Percentiles rank a stretch among this genome's conserved stretches.
phyloP scores from a whole-genome alignment of 1,140 invertebrate species.

The Cydia splendana region DNA sequence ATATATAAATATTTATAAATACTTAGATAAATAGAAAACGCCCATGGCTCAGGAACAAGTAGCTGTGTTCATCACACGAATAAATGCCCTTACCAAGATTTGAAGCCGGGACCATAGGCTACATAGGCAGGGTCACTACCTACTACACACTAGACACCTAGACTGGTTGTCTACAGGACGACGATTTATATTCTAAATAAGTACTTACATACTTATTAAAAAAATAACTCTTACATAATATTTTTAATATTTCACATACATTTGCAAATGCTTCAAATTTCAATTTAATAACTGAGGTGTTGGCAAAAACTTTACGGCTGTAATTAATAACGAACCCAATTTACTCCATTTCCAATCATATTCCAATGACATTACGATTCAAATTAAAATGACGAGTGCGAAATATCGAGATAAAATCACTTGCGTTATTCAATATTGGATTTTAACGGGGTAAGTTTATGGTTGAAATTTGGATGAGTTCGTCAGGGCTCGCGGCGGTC shows the following conservation, averaged over 20 bases:
- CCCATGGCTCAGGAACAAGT: no score
- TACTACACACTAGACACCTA: no score
- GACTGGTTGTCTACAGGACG: no score
- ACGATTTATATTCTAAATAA: no score
- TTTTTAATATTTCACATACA: not conserved
- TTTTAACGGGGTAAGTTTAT: not conserved
- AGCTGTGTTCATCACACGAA: no score
- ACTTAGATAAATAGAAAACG: no score
- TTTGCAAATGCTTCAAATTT: not conserved
- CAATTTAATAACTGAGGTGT: constrained; percentile 6
- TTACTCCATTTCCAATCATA: not conserved
- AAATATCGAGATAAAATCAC: not conserved
- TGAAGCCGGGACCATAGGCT: no score
- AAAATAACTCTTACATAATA: not conserved
- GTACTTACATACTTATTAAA: no score
- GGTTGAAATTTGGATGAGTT: not conserved
- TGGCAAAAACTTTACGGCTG: not conserved
- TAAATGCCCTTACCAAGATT: no score
- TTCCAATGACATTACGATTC: constrained; percentile 2
- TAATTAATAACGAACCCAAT: not conserved
- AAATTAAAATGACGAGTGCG: not conserved
- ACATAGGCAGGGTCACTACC: no score
- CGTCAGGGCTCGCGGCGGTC: not conserved
- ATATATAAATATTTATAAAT: no score
- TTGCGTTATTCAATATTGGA: not conserved